Evolutionary conservation across 2,888 invertebrate genomes (phyloP).

Genomic region (Horisme vitalbata): DNA sequence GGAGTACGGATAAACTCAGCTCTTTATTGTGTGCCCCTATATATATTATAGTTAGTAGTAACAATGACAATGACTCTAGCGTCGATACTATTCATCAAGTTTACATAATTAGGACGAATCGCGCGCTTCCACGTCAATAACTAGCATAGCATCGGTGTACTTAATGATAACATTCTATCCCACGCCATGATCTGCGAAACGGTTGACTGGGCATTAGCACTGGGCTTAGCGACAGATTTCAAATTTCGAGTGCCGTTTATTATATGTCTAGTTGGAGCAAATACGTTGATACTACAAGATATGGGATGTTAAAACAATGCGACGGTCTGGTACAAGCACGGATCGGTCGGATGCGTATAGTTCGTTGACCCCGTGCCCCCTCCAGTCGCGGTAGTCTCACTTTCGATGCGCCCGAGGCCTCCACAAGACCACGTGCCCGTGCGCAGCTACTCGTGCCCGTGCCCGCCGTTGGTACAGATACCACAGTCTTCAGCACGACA

Average conservation of each 20-base stretch:
- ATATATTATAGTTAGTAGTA: not conserved
- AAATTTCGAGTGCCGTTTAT: constrained; percentile 12
- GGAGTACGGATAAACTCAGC: constrained; percentile 17
- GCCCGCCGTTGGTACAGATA: constrained; percentile 66
- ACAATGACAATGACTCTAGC: constrained; percentile 11
- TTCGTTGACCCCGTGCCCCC: constrained; percentile 65
- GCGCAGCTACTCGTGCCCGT: constrained; percentile 52
- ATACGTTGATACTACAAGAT: constrained; percentile 46
- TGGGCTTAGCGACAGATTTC: not conserved
- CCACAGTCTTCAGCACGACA: constrained; percentile 59
- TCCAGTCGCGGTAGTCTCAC: constrained; percentile 67
- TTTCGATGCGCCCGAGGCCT: constrained; percentile 77
- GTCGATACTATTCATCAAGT: not conserved
- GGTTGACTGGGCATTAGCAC: constrained; percentile 1
- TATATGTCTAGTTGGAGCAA: constrained; percentile 48
- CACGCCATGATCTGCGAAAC: constrained; percentile 3
- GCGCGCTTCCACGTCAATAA: constrained; percentile 10
- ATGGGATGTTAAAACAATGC: constrained; percentile 73
- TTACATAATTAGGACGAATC: not conserved
- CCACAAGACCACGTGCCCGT: constrained; percentile 71
- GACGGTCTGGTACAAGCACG: constrained; percentile 75
- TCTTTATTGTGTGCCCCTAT: constrained; percentile 12
- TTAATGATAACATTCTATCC: not conserved
- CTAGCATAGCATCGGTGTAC: not conserved
- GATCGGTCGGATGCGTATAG: constrained; percentile 76